Base-by-base conservation (phyloP, 1,140 invertebrate species). In the Pseudomyrmex cubaensis region DNA sequence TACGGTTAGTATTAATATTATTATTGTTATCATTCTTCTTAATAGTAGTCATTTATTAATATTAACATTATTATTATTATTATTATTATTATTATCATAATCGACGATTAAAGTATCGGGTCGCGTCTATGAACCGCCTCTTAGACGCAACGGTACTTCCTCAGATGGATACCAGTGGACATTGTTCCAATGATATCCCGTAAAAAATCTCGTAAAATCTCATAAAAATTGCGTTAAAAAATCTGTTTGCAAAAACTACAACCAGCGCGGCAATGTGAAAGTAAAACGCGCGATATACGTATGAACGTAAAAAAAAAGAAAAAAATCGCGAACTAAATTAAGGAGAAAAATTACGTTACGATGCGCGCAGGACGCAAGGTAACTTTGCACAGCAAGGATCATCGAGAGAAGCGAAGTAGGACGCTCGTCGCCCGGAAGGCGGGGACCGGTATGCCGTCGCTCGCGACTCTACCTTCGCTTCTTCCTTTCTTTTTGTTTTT, bases 301-400 rank as follows among this genome's bases (percentile, higher is more conserved):
- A 48, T 80, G 67, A 80, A 80, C 76, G 67, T 54, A 54, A 69
- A n/a, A 22, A 22, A 52, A 52, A 52, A 13, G 3, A 52, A 52
- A 52, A 52, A 13, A 13, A 52, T 12, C 50, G 50, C 50, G 13
- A 12, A 35, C 35, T 35, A 35, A 35, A 35, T 35, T 7, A 75
- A 83, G 59, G 61, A 63, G 20, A 82, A 76, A 56, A 70, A 78
- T 67, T 57, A 44, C 57, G 78, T 82, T 82, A 82, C 78, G 75
- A 84, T 87, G 75, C 85, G 66, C 83, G 44, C 77, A 69, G 22
- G 76, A 84, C 86, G 86, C 82, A 87, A 87, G 85, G 86, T 87
- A 87, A 84, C 83, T 87, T 87, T 87, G 62, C 86, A 87, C 86
- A 87, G 86, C 85, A 87, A 87, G 86, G 83, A 83, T 77, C 85